A percentile compares a stretch with the other conserved stretches of the same genome.
Evolutionary conservation across 2,888 invertebrate genomes (phyloP).

Genomic region (Microchrysa polita): DNA sequence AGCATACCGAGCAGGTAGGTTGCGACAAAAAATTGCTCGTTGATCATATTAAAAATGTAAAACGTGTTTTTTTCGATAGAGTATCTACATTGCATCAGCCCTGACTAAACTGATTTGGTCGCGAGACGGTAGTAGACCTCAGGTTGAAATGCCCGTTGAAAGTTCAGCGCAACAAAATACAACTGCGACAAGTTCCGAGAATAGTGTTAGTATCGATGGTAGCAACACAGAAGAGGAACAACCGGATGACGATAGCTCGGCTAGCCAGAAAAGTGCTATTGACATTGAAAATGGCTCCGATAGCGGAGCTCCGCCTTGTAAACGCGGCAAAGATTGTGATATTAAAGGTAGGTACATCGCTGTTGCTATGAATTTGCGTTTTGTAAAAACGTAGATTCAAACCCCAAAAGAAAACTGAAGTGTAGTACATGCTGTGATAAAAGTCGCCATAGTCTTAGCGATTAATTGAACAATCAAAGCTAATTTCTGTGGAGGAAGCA

Average conservation of each 20-base stretch:
- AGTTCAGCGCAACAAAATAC: conserved; percentile 65
- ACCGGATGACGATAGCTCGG: conserved; percentile 69
- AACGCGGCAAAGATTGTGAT: conserved; percentile 63
- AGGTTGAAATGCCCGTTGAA: conserved; percentile 61
- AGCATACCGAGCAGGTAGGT: conserved; percentile 87
- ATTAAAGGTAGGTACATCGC: conserved; percentile 53
- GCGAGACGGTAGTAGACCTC: conserved; percentile 68
- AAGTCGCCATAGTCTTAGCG: too few relatives aligned
- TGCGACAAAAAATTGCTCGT: too few relatives aligned
- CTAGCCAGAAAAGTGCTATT: conserved; percentile 65
- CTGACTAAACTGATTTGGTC: conserved; percentile 93
- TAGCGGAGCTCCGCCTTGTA: conserved; percentile 68
- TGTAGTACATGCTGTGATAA: background rate
- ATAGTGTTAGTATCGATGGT: conserved; percentile 82
- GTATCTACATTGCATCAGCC: conserved; percentile 88
- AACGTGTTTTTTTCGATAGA: conserved; percentile 68
- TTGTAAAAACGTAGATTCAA: background rate
- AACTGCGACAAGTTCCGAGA: conserved; percentile 76
- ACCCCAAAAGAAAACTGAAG: conserved; percentile 25
- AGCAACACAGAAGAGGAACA: conserved; percentile 83
- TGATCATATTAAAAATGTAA: too few relatives aligned
- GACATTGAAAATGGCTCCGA: conserved; percentile 65
- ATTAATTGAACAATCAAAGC: too few relatives aligned
- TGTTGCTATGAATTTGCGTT: background rate
- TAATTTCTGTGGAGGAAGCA: too few relatives aligned